These are phyloP conservation scores for Mastigias papua DNA, from an alignment of 30 jellyfish, hydroid and myxozoan species.

Conservation along the genomic window DNA sequence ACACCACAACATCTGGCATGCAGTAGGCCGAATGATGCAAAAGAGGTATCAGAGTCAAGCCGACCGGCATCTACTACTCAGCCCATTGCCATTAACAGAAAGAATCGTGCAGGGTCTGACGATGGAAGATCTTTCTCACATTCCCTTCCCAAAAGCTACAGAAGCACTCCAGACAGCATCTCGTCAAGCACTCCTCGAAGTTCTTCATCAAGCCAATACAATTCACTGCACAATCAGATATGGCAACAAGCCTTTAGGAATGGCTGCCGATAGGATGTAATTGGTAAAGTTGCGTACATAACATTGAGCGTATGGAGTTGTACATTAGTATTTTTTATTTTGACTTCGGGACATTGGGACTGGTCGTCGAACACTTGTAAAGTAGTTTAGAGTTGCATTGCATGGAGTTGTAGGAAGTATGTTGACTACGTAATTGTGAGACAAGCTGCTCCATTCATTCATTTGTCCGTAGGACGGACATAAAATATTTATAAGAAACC, in stretches of 20 bases:
- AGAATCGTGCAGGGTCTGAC: background rate
- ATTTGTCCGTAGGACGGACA: background rate
- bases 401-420: background rate
- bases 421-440: background rate
- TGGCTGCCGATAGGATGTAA: slow-evolving; percentile 61
- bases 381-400: background rate
- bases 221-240: slow-evolving; percentile 51
- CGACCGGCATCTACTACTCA: slow-evolving; percentile 58
- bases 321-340: no score
- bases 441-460: background rate
- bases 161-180: slow-evolving; percentile 61
- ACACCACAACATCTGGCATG: slow-evolving; percentile 8
- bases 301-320: no score
- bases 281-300: no score
- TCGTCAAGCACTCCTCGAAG: slow-evolving; percentile 53
- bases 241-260: slow-evolving; percentile 76
- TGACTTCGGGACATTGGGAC: background rate
- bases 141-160: slow-evolving; percentile 56
- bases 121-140: slow-evolving; percentile 28
- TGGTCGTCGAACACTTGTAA: background rate
- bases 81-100: slow-evolving; percentile 62
- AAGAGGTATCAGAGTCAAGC: slow-evolving; percentile 4
- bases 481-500: background rate
- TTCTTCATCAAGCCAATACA: slow-evolving; percentile 60
- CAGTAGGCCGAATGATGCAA: background rate